Conservation (phyloP, 1,140 invertebrate species). For the Drosophila takahashii region DNA sequence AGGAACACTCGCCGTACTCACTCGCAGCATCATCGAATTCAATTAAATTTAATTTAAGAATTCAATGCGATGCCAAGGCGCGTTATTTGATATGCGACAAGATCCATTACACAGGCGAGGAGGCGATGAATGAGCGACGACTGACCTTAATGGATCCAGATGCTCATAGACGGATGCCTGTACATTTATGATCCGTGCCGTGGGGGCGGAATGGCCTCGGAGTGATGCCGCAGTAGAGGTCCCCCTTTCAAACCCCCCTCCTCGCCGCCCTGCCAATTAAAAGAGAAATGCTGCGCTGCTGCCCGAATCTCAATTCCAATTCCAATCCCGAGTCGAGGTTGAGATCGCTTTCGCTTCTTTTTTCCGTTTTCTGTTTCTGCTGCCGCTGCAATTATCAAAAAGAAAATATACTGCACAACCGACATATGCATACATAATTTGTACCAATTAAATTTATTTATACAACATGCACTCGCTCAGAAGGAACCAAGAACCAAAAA, state of each 20-base stretch:
- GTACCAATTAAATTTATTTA: slow-evolving; percentile 75
- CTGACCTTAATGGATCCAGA: slow-evolving; percentile 74
- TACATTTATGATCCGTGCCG: slow-evolving; percentile 45
- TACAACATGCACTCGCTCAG: slow-evolving; percentile 51
- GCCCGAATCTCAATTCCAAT: slow-evolving; percentile 20
- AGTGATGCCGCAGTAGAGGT: slow-evolving; percentile 7
- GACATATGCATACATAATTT: slow-evolving; percentile 68
- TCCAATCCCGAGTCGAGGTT: slow-evolving; percentile 20
- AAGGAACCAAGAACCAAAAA: slow-evolving; percentile 9
- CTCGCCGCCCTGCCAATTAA: slow-evolving; percentile 60
- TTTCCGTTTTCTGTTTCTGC: slow-evolving; percentile 45
- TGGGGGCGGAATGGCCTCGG: slow-evolving; percentile 46
- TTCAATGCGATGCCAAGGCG: slow-evolving; percentile 66
- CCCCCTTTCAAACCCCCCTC: slow-evolving; percentile 13
- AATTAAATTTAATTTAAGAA: slow-evolving; percentile 85
- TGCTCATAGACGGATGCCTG: slow-evolving; percentile 33
- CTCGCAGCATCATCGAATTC: slow-evolving; percentile 73
- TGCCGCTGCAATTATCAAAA: slow-evolving; percentile 70
- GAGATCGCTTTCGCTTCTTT: slow-evolving; percentile 42
- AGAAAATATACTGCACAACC: slow-evolving; percentile 40
- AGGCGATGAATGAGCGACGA: slow-evolving; percentile 65
- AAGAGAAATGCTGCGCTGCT: slow-evolving; percentile 35
- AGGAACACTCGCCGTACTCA: slow-evolving; percentile 34
- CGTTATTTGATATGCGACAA: slow-evolving; percentile 53
- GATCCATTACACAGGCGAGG: slow-evolving; percentile 52